Percentiles rank a stretch among this genome's conserved stretches.
phyloP scores from a whole-genome alignment of 2,113 vertebrate genomes.

The Hystrix cristata region DNA sequence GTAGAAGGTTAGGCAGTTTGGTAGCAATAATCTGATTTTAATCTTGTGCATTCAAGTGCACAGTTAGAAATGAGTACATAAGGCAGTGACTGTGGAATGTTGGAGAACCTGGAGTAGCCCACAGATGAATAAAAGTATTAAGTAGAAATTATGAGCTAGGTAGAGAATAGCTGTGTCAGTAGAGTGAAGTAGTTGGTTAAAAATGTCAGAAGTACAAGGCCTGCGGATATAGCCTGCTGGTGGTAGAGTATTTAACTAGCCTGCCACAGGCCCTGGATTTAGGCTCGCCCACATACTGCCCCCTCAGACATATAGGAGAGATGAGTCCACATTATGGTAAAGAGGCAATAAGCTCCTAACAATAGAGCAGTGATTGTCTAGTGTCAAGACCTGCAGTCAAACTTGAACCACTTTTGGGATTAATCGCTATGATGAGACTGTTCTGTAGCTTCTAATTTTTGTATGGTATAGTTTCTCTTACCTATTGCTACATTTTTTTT shows the following conservation, averaged over 20 bases:
- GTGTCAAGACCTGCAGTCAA: background rate
- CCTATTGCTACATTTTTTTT: background rate
- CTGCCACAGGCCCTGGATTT: background rate
- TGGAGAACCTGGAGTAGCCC: background rate
- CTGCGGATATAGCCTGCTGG: background rate
- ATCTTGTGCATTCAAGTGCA: background rate
- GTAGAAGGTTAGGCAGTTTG: background rate
- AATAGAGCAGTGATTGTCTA: background rate
- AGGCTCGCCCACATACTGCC: background rate
- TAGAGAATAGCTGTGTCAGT: background rate
- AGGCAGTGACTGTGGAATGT: background rate
- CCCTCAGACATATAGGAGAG: background rate
- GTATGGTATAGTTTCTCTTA: background rate
- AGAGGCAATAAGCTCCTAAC: background rate
- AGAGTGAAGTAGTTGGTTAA: background rate
- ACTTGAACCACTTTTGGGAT: background rate
- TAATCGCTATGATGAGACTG: conserved; percentile 20
- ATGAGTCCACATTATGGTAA: background rate
- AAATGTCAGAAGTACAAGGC: background rate
- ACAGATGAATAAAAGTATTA: conserved; percentile 24
- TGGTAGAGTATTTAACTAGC: background rate
- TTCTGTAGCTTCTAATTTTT: conserved; percentile 30
- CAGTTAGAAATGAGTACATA: background rate
- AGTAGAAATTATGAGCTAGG: background rate
- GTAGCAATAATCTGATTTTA: background rate